A percentile compares a stretch with the other conserved stretches of the same genome.
phyloP scores from a whole-genome alignment of 1,140 invertebrate species.

The Acromyrmex charruanus region DNA sequence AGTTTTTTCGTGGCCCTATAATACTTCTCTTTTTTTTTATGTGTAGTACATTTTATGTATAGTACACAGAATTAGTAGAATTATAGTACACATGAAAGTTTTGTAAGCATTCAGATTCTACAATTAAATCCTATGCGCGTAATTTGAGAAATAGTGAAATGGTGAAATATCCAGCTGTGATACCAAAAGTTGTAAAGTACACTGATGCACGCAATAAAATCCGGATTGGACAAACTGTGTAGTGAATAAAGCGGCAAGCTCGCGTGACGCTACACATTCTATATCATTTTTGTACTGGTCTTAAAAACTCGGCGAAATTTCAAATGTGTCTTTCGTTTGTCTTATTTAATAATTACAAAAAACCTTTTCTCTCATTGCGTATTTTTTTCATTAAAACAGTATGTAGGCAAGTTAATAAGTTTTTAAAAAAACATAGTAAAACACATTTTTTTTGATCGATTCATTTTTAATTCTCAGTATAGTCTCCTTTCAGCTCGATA shows the following conservation, averaged over 20 bases:
- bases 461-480: no score
- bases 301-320: constrained; percentile 22
- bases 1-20: background rate
- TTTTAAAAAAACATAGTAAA: no score
- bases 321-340: background rate
- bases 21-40: background rate
- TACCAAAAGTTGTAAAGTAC: constrained; percentile 48
- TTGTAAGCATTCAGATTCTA: constrained; percentile 31
- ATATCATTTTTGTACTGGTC: constrained; percentile 1
- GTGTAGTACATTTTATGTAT: background rate
- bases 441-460: no score
- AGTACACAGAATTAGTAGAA: background rate
- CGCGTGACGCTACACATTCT: constrained; percentile 38
- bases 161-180: constrained; percentile 34
- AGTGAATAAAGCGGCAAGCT: constrained; percentile 22
- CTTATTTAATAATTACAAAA: background rate
- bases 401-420: background rate
- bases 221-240: constrained; percentile 48
- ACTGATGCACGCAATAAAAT: constrained; percentile 57
- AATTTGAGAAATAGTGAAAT: constrained; percentile 45
- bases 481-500: no score
- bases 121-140: constrained; percentile 27
- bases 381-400: background rate
- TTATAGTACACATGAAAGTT: background rate
- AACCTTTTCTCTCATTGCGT: background rate